Conservation (phyloP, 2,113 vertebrate genomes). For the Nannospalax galili region DNA sequence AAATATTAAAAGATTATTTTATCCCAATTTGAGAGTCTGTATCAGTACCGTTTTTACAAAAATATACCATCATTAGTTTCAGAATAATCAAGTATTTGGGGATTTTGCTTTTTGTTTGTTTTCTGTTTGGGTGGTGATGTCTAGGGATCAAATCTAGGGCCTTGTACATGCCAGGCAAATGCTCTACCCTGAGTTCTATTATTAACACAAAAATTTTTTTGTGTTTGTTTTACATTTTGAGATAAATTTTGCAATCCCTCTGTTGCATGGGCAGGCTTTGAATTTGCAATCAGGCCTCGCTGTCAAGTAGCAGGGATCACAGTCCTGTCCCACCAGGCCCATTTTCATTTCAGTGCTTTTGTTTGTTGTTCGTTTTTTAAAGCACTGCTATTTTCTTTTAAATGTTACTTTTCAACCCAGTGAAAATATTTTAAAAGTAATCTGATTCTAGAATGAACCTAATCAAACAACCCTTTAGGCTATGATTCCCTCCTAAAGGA, state of each 20-base stretch:
- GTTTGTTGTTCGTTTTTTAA: too few species aligned
- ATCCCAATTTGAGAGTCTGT: background rate
- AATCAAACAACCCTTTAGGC: background rate
- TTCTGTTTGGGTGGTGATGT: background rate
- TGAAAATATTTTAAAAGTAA: background rate
- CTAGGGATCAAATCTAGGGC: background rate
- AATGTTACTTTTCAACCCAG: background rate
- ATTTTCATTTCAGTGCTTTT: background rate
- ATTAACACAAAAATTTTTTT: background rate
- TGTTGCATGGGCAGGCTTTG: background rate
- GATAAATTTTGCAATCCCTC: background rate
- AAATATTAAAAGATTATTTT: constrained; percentile 3
- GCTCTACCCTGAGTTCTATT: background rate
- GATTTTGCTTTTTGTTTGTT: background rate
- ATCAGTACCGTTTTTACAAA: background rate
- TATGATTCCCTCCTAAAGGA: background rate
- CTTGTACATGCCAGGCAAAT: background rate
- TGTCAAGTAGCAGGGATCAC: background rate
- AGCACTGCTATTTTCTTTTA: background rate
- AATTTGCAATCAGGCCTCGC: background rate
- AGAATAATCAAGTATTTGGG: background rate
- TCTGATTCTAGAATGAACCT: background rate
- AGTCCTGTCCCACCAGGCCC: too few species aligned
- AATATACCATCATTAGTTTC: background rate
- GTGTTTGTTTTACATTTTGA: background rate